A percentile compares a stretch with the other conserved stretches of the same genome.
Evolutionary conservation across 2,113 vertebrate species (phyloP).

Genomic region (Opisthocomus hoazin): DNA sequence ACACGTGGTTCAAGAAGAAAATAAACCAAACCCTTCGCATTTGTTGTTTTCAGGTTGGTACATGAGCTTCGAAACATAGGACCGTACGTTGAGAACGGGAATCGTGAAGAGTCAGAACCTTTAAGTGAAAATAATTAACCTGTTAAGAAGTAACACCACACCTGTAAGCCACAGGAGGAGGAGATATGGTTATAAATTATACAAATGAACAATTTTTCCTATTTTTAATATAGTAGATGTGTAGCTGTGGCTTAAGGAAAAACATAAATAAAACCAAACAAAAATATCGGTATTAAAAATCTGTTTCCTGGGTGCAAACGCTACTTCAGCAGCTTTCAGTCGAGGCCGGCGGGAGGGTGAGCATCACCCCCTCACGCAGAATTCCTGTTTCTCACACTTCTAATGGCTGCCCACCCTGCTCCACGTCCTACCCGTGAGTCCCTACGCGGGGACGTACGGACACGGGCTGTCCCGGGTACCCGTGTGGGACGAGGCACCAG

Average conservation of each 20-base stretch:
- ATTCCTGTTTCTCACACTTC: not conserved
- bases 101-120: not conserved
- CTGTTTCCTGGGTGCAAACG: not conserved
- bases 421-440: not conserved
- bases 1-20: not conserved
- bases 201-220: not conserved
- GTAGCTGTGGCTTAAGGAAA: not conserved
- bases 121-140: not conserved
- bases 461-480: too few relatives aligned
- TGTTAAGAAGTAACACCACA: not conserved
- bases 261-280: not conserved
- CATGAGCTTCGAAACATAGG: not conserved
- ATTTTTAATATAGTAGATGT: not conserved
- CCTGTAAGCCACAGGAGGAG: not conserved
- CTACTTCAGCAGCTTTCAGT: not conserved
- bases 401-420: not conserved
- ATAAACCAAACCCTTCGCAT: not conserved
- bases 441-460: too few relatives aligned
- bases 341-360: not conserved
- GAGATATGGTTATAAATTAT: not conserved
- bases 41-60: not conserved
- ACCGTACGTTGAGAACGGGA: not conserved
- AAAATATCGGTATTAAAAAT: rapidly evolving
- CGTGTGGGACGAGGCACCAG: too few relatives aligned
- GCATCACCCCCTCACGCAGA: not conserved